These are phyloP conservation scores for Limnephilus lunatus DNA, from an alignment of 2,888 invertebrate species.

Conservation along the genomic window DNA sequence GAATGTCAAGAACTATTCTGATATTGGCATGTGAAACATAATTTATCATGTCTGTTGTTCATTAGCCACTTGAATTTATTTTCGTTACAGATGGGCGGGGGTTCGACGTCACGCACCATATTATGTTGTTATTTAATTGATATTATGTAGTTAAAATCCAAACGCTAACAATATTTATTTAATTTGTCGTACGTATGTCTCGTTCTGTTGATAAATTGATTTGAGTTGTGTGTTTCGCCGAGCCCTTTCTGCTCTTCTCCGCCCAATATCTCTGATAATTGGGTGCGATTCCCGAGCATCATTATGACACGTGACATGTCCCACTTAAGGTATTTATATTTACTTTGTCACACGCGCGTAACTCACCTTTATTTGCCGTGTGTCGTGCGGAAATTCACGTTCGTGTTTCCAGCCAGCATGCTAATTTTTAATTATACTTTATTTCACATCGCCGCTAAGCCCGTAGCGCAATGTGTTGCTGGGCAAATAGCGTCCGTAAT, in stretches of 20 bases:
- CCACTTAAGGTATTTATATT: neutral
- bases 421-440: slow-evolving; percentile 43
- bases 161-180: neutral
- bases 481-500: slow-evolving; percentile 37
- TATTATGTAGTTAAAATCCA: too few species aligned
- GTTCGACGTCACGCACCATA: neutral
- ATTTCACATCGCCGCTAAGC: slow-evolving; percentile 14
- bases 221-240: neutral
- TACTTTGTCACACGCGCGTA: neutral
- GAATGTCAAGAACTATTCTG: neutral
- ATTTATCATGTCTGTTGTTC: neutral
- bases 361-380: neutral
- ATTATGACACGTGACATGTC: neutral
- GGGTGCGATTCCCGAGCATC: neutral
- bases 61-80: neutral
- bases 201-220: neutral
- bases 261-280: neutral
- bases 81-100: neutral
- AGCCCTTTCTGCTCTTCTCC: neutral
- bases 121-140: neutral
- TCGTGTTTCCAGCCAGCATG: slow-evolving; percentile 26
- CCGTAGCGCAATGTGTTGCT: slow-evolving; percentile 38
- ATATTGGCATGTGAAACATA: neutral
- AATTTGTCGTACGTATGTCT: neutral
- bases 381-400: neutral